Evolutionary conservation across 2,113 vertebrate species (phyloP).

Genomic region (Oenanthe oenanthe): DNA sequence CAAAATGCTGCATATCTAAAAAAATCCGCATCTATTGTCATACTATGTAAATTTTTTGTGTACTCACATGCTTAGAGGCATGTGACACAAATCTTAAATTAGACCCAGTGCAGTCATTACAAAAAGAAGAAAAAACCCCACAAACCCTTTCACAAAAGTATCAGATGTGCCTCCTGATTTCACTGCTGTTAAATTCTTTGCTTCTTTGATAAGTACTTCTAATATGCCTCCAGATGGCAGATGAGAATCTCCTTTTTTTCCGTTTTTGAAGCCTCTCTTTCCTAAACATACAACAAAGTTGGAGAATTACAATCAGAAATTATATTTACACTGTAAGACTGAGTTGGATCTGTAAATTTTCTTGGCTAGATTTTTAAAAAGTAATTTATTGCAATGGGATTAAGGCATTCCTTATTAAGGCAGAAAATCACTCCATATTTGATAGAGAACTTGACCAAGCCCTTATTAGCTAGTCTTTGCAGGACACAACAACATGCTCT

Average conservation of each 20-base stretch:
- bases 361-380: background rate
- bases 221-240: slow-evolving; percentile 89
- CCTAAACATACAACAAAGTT: slow-evolving; percentile 68
- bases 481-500: background rate
- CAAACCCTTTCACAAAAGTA: slow-evolving; percentile 93
- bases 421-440: background rate
- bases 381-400: background rate
- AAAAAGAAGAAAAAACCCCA: slow-evolving; percentile 19
- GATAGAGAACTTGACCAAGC: background rate
- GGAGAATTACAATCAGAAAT: background rate
- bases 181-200: slow-evolving; percentile 93
- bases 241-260: slow-evolving; percentile 82
- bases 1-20: background rate
- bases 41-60: background rate
- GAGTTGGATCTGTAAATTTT: background rate
- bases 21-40: fast-evolving
- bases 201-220: slow-evolving; percentile 94
- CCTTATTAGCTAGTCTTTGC: background rate
- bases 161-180: slow-evolving; percentile 95
- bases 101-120: background rate
- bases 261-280: slow-evolving; percentile 87
- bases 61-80: background rate
- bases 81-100: background rate
- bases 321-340: background rate
- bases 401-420: background rate